These are phyloP conservation scores for Prunella strophiata DNA, from an alignment of 2,797 vertebrate genomes.

Conservation along the genomic window DNA sequence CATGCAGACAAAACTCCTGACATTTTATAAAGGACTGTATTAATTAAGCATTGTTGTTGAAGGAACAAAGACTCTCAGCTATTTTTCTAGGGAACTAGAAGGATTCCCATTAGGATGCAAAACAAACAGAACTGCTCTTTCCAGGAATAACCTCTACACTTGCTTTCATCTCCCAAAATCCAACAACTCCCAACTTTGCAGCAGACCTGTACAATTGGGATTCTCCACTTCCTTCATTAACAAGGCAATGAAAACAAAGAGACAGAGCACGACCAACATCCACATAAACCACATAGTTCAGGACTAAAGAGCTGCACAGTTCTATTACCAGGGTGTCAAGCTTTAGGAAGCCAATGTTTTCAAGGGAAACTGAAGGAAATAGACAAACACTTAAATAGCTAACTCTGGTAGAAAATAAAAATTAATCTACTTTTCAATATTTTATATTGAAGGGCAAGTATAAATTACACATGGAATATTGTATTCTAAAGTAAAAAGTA, in stretches of 20 bases:
- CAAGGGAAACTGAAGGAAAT: background rate
- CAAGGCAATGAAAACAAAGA: background rate
- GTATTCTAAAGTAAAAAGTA: background rate
- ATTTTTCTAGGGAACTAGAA: background rate
- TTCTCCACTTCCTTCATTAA: background rate
- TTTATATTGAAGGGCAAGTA: background rate
- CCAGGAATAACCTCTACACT: background rate
- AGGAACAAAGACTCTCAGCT: background rate
- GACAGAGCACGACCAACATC: background rate
- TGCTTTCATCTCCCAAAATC: background rate
- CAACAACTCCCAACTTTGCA: background rate
- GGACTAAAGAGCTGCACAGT: background rate
- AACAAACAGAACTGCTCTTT: background rate
- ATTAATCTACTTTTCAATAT: background rate
- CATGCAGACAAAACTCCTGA: background rate
- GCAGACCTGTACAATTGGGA: background rate
- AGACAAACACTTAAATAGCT: background rate
- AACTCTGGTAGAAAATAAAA: background rate
- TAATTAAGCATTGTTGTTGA: background rate
- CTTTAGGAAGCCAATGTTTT: background rate
- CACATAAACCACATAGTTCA: background rate
- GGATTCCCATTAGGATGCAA: background rate
- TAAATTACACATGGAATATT: background rate
- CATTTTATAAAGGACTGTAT: background rate
- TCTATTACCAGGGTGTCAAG: background rate